These are phyloP conservation scores for Nycticryphes semicollaris DNA, from an alignment of 2,113 vertebrate species.

Conservation along the genomic window DNA sequence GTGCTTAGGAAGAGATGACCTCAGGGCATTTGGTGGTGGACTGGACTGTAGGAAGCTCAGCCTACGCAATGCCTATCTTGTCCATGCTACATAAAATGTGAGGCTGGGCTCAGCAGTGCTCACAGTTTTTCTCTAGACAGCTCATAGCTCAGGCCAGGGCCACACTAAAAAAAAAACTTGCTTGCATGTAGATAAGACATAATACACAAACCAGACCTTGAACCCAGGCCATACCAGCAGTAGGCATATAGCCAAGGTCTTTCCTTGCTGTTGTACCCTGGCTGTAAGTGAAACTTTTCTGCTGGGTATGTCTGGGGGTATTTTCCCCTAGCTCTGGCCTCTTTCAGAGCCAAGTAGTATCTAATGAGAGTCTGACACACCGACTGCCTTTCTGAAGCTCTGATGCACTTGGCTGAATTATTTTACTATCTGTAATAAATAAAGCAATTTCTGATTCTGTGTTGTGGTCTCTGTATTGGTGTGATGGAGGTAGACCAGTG, in stretches of 20 bases:
- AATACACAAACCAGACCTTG: background rate
- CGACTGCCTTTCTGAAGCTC: background rate
- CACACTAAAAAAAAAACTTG: background rate
- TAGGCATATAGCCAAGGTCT: background rate
- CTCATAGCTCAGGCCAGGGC: background rate
- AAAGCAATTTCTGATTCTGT: background rate
- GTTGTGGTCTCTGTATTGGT: background rate
- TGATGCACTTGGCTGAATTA: background rate
- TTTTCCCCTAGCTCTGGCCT: background rate
- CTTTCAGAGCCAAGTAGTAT: background rate
- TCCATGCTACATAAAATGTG: background rate
- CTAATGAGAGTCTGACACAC: background rate
- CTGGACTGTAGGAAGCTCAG: background rate
- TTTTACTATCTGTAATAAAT: background rate
- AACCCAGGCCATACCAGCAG: background rate
- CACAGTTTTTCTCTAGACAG: background rate
- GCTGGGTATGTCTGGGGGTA: background rate
- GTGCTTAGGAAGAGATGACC: background rate
- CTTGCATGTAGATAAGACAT: background rate
- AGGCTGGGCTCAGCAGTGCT: background rate
- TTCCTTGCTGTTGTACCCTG: background rate
- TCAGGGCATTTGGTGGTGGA: background rate
- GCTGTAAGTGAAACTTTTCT: background rate
- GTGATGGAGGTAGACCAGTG: background rate
- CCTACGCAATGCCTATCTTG: background rate